Conservation (phyloP, 2,888 invertebrate genomes). For the Chymomyza amoena region DNA sequence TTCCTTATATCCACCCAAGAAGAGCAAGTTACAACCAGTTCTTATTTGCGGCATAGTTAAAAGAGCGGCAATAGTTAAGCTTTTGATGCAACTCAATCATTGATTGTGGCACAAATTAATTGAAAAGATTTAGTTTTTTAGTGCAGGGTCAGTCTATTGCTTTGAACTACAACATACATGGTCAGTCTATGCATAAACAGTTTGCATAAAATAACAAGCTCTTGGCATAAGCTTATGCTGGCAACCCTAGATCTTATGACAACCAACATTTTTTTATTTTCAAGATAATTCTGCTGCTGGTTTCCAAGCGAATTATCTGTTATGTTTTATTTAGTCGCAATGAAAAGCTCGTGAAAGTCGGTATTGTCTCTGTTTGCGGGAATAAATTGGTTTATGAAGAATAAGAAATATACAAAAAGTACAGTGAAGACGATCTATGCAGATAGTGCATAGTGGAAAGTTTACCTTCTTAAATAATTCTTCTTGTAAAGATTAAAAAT, state of each 20-base stretch:
- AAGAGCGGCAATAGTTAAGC: not conserved
- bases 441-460: too few species aligned
- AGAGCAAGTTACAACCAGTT: not conserved
- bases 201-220: not conserved
- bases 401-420: too few species aligned
- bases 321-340: conserved; percentile 48
- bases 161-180: not conserved
- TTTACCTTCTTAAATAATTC: too few species aligned
- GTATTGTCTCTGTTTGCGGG: not conserved
- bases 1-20: not conserved
- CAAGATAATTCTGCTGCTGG: conserved; percentile 14
- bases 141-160: conserved; percentile 37
- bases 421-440: too few species aligned
- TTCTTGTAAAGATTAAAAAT: too few species aligned
- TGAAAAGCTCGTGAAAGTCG: conserved; percentile 25
- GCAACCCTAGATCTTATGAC: not conserved
- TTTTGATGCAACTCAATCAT: not conserved
- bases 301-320: conserved; percentile 50
- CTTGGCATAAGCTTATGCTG: not conserved
- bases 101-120: conserved; percentile 32
- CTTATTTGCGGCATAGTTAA: not conserved
- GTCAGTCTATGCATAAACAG: not conserved
- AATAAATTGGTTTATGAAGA: too few species aligned
- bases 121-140: conserved; percentile 50
- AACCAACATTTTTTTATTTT: not conserved